Evolutionary conservation across 1,140 invertebrate species (phyloP), one percentile per base, ranked within the genome.

Genomic region (Hycleus cichorii): DNA sequence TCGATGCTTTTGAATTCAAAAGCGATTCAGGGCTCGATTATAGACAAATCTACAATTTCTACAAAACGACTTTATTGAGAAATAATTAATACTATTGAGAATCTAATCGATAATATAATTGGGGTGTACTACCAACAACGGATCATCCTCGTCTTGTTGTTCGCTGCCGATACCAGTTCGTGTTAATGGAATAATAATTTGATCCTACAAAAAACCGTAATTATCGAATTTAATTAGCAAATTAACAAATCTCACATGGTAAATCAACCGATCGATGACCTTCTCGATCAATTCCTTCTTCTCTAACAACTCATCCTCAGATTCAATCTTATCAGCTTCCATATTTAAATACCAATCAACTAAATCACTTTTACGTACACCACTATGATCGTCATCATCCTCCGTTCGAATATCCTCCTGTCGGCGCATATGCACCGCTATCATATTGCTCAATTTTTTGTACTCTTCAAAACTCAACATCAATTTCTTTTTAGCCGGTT

Each of bases 391-490:
- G 11, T 64, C 83, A 75, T 84, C 82, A 27, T 77, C 78, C 69
- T 88, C 82, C 5, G 11, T 1, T 6, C 79, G 76, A 49, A 80
- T 80, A 0, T 78, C 76, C 74, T 98, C 95, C 69, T 91, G 85
- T 68, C 81, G 83, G 64, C 91, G 83, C 85, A 99, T 91, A 70
- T 94, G 86, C 44, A 91, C 77, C 3, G 97, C 83, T 42, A 99
- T 78, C 79, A 97, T 87, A 66, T 97, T 95, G 40, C 93, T 91
- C 26, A 99, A 78, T 57, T 85, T 83, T 73, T 92, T 95, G 76
- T 98, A 99, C 47, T 97, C 89, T 62, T 98, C 95, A 73, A 93
- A 98, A 0, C 90, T 86, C n/a, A 98, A 72, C 18, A 89, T 93
- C 26, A 97, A 75, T 59, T 92, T 91, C 72, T 93, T 92, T 75